Evolutionary conservation across 2,888 invertebrate genomes (phyloP).

Genomic region (Limnephilus marmoratus): DNA sequence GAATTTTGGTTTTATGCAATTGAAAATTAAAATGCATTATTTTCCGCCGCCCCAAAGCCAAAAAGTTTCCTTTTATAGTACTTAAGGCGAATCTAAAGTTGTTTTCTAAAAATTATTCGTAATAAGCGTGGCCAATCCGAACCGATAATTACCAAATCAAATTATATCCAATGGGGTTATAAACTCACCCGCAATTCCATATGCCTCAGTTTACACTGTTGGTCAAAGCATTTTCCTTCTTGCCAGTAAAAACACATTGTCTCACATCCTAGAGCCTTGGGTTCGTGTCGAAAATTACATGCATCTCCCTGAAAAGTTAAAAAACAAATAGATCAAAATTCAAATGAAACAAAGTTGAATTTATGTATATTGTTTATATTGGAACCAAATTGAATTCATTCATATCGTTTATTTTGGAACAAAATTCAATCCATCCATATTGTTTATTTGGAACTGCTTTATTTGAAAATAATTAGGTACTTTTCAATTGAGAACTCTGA

Average conservation of each 20-base stretch:
- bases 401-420: background rate
- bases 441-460: no score
- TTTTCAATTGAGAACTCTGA: background rate
- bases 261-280: conserved; percentile 89
- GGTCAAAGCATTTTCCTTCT: conserved; percentile 87
- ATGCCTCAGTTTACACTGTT: conserved; percentile 88
- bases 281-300: conserved; percentile 91
- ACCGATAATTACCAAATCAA: no score
- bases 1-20: no score
- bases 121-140: no score
- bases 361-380: no score
- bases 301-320: conserved; percentile 81
- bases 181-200: conserved; percentile 86
- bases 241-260: conserved; percentile 89
- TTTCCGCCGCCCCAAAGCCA: no score
- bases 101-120: no score
- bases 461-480: background rate
- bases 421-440: background rate
- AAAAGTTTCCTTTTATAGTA: no score
- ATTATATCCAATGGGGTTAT: background rate
- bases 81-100: no score
- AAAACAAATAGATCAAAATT: conserved; percentile 49
- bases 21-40: no score
- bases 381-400: background rate
- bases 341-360: background rate